Conservation (phyloP, 1,140 invertebrate species). For the Bemisia tabaci region DNA sequence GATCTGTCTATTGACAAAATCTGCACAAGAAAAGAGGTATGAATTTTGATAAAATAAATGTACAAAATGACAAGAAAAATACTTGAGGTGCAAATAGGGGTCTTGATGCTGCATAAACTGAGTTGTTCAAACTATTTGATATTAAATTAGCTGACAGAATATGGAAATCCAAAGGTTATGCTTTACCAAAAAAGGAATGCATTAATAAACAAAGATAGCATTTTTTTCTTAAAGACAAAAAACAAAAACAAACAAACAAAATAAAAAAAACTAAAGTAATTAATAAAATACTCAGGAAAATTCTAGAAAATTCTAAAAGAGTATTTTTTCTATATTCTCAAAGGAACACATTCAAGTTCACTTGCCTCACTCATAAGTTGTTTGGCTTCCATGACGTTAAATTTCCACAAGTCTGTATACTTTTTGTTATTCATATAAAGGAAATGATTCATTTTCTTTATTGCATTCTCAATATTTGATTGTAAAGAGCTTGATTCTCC, state of each 20-base stretch:
- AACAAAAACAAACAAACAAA: background rate
- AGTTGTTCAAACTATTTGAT: no score
- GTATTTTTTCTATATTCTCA: no score
- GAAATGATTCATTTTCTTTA: background rate
- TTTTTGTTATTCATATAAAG: background rate
- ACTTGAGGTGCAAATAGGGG: no score
- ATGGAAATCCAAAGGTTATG: no score
- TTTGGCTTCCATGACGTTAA: background rate
- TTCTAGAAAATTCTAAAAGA: no score
- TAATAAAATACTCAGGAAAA: no score
- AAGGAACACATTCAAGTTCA: no score
- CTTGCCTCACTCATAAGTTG: background rate
- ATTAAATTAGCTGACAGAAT: no score
- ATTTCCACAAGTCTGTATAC: background rate
- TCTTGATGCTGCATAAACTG: no score
- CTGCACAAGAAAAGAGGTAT: no score
- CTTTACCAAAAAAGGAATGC: background rate
- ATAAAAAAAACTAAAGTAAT: background rate
- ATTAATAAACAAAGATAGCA: background rate
- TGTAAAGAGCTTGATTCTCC: background rate
- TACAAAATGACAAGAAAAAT: no score
- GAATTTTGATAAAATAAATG: no score
- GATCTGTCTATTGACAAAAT: background rate
- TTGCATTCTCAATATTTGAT: background rate
- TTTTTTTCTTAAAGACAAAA: background rate